Base-by-base conservation (phyloP, 23 tunicate genomes). In the Trididemnum clinides region DNA sequence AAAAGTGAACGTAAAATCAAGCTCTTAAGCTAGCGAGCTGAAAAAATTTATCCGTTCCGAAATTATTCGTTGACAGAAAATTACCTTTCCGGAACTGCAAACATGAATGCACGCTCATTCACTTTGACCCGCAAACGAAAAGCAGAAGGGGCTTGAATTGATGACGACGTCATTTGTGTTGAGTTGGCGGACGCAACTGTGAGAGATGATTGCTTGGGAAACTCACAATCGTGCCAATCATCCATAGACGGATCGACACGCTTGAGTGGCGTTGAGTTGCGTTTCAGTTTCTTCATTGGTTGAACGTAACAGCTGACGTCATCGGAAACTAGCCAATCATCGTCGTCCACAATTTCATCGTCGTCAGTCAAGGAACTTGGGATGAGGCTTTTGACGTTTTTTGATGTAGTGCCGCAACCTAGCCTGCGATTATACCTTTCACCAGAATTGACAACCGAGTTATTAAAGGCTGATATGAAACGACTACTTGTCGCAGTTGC, bases 291-390 rank as follows among this genome's bases (percentile, higher is more conserved):
- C 39, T 88, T 82, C 51, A 82, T 73, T 78, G 87, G 85, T 78
- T 72, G 74, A 32, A 64, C 12, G 72, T 29, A 70, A 10, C 1
- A 22, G 69, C 39, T 51, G 7, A 50, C 77, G 39, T 72, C 73
- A 88, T 82, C 92, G 27, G 64, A 75, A 39, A 88, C 77, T 1
- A 88, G 21, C 92, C 92, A 88, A 75, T 88, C 92, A 64, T 88
- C 92, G 69, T 57, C 78, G 66, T 50, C 69, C 79, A 39, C 57
- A 34, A 25, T 31, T 25, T 86, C 64, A 20, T 86, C 84, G 15
- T 58, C 64, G 21, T 6, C 66, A 12, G 77, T 10, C 70, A 22
- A 44, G 54, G 54, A n/a, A n/a, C n/a, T n/a, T n/a, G n/a, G n/a
- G n/a, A n/a, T n/a, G n/a, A n/a, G n/a, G n/a, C n/a, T n/a, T n/a